phyloP scores from a whole-genome alignment of 2,113 vertebrate genomes.

The Saimiri boliviensis region DNA sequence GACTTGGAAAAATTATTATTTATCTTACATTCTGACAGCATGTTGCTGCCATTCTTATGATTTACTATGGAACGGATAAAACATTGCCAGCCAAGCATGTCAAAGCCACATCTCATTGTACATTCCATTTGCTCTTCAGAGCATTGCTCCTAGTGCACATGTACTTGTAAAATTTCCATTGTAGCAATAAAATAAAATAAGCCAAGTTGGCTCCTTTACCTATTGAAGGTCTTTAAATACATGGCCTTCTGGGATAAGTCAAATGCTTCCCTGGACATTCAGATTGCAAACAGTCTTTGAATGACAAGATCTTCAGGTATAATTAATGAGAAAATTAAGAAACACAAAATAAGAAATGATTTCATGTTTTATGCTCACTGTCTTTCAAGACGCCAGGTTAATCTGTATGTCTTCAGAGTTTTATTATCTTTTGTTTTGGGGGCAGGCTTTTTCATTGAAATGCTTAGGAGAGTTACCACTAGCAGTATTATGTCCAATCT shows the following conservation, averaged over 20 bases:
- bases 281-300: neutral
- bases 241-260: neutral
- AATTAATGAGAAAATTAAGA: neutral
- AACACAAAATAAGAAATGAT: neutral
- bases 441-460: neutral
- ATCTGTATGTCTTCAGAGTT: neutral
- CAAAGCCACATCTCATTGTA: conserved; percentile 44
- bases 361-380: neutral
- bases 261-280: neutral
- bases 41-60: conserved; percentile 60
- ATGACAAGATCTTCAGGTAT: neutral
- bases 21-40: conserved; percentile 54
- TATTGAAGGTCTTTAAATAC: neutral
- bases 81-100: conserved; percentile 54
- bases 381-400: neutral
- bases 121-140: conserved; percentile 35
- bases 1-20: conserved; percentile 63
- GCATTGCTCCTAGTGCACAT: neutral
- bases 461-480: neutral
- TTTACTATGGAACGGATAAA: conserved; percentile 56
- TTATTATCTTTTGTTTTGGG: neutral
- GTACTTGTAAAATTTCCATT: neutral
- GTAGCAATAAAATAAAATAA: conserved; percentile 37
- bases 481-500: neutral
- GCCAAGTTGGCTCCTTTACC: neutral